Evolutionary conservation across 2,888 invertebrate species (phyloP).

Genomic region (Diarsia dahlii): DNA sequence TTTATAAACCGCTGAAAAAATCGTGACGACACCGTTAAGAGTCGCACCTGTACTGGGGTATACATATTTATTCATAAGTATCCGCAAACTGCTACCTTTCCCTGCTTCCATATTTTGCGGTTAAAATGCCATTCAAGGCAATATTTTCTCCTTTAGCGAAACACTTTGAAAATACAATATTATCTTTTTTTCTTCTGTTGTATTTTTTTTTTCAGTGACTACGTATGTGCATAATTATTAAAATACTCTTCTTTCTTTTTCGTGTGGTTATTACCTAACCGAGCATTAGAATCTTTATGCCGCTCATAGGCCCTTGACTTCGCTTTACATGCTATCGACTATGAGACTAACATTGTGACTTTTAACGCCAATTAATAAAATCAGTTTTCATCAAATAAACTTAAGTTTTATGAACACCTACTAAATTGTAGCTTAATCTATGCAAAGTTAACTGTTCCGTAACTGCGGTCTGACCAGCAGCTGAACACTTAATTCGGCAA

Average conservation of each 20-base stretch:
- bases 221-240: neutral
- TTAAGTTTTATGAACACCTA: slow-evolving; percentile 22
- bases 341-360: neutral
- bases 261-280: too few species aligned
- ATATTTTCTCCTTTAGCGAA: slow-evolving; percentile 21
- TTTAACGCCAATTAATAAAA: neutral
- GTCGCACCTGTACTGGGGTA: slow-evolving; percentile 25
- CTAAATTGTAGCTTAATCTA: slow-evolving; percentile 26
- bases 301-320: too few species aligned
- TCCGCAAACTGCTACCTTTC: slow-evolving; percentile 28
- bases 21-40: slow-evolving; percentile 21
- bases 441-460: slow-evolving; percentile 25
- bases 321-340: too few species aligned
- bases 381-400: neutral
- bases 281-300: too few species aligned
- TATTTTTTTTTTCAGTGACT: neutral
- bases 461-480: slow-evolving; percentile 19
- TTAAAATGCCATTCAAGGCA: slow-evolving; percentile 35
- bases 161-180: slow-evolving; percentile 11
- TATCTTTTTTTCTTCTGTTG: slow-evolving; percentile 3
- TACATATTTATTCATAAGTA: slow-evolving; percentile 47
- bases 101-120: slow-evolving; percentile 23
- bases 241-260: too few species aligned
- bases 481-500: slow-evolving; percentile 30
- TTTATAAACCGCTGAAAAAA: slow-evolving; percentile 55